A percentile compares a stretch with the other conserved stretches of the same genome.
Conservation (phyloP, 2,888 invertebrate genomes). For the Pedicia rivosa region DNA sequence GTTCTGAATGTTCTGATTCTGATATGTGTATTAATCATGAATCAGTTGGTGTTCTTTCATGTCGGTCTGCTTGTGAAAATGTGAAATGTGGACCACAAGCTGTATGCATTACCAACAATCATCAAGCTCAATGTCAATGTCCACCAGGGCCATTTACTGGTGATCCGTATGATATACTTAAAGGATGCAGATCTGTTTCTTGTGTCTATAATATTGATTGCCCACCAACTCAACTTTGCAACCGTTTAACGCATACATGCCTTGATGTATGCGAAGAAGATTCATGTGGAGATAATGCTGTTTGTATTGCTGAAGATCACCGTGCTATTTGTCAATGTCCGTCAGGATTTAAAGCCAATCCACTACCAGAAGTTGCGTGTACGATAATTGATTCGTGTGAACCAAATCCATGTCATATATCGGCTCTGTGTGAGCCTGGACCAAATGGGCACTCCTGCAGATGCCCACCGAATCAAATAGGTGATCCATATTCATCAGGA, state of each 20-base stretch:
- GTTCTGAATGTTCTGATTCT: constrained; percentile 69
- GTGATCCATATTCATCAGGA: constrained; percentile 59
- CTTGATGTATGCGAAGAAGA: constrained; percentile 65
- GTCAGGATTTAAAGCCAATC: constrained; percentile 64
- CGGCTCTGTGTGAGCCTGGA: constrained; percentile 60
- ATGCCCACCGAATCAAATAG: constrained; percentile 59
- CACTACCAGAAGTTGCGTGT: constrained; percentile 71
- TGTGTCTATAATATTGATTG: constrained; percentile 81
- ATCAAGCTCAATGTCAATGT: constrained; percentile 78
- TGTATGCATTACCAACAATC: constrained; percentile 76
- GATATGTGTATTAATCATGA: constrained; percentile 54
- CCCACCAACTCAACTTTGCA: constrained; percentile 61
- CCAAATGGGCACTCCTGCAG: constrained; percentile 56
- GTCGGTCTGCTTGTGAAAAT: constrained; percentile 62
- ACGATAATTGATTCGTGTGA: constrained; percentile 51
- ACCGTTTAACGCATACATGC: constrained; percentile 68
- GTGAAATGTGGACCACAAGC: constrained; percentile 72
- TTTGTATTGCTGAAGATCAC: constrained; percentile 76
- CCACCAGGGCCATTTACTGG: constrained; percentile 76
- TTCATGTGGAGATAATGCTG: constrained; percentile 72
- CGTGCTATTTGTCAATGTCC: constrained; percentile 73
- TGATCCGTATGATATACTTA: constrained; percentile 59
- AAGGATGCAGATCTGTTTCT: constrained; percentile 64
- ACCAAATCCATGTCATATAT: constrained; percentile 64
- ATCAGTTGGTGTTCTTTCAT: constrained; percentile 41